A percentile compares a stretch with the other conserved stretches of the same genome.
These are phyloP conservation scores for Tetragonula carbonaria DNA, from an alignment of 2,888 invertebrate species.

Conservation along the genomic window DNA sequence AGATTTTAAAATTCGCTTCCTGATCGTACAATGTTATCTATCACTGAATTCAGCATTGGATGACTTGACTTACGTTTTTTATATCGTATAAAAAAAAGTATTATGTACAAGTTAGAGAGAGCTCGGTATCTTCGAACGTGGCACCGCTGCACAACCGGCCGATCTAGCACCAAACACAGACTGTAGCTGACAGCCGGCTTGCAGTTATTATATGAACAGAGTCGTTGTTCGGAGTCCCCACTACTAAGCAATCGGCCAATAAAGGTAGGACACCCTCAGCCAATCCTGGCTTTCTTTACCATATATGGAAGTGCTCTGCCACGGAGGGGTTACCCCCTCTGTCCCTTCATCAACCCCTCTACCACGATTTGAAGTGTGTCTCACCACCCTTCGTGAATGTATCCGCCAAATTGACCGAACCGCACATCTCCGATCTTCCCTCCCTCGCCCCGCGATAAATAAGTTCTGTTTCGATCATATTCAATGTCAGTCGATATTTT, in stretches of 20 bases:
- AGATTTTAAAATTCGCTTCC: constrained; percentile 2
- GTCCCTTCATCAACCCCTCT: constrained; percentile 34
- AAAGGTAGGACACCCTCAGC: constrained; percentile 84
- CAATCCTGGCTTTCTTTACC: constrained; percentile 91
- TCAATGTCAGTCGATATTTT: constrained; percentile 63
- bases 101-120: constrained; percentile 79
- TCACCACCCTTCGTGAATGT: constrained; percentile 63
- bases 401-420: constrained; percentile 66
- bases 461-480: constrained; percentile 40
- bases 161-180: constrained; percentile 81
- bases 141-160: constrained; percentile 75
- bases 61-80: constrained; percentile 72
- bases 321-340: constrained; percentile 84
- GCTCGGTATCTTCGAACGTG: constrained; percentile 67
- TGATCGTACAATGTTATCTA: constrained; percentile 9
- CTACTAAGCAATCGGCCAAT: constrained; percentile 76
- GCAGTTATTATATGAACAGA: constrained; percentile 81
- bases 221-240: constrained; percentile 74
- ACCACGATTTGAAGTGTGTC: constrained; percentile 46
- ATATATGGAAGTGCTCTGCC: constrained; percentile 91
- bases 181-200: constrained; percentile 79
- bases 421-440: constrained; percentile 53
- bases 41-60: constrained; percentile 30
- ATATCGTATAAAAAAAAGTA: constrained; percentile 71
- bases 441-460: background rate